Evolutionary conservation across 1,140 invertebrate species (phyloP).

Genomic region (Littorina saxatilis): DNA sequence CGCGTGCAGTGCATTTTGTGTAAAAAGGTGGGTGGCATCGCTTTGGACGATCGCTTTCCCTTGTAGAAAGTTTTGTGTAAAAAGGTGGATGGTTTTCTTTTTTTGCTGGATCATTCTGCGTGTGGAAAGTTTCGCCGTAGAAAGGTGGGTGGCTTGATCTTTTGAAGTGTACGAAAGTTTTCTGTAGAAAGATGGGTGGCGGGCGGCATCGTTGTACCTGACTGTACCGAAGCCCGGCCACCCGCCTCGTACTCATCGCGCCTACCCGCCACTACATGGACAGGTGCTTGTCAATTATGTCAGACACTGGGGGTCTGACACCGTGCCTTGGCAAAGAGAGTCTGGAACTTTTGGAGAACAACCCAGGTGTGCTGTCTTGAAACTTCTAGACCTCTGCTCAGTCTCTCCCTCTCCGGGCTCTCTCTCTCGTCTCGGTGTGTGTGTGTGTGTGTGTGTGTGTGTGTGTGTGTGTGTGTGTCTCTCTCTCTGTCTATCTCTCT

Average conservation of each 20-base stretch:
- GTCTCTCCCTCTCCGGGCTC: no score
- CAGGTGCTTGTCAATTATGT: constrained; percentile 30
- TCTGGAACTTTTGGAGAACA: neutral
- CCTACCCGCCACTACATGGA: neutral
- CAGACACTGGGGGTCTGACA: constrained; percentile 24
- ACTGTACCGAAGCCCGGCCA: neutral
- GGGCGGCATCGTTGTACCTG: neutral
- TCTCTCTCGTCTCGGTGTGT: no score
- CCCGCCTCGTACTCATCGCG: constrained; percentile 11
- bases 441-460: neutral
- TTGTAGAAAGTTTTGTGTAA: no score
- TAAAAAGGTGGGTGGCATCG: no score
- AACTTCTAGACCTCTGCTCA: no score
- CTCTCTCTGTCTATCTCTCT: neutral
- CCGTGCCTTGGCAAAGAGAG: neutral
- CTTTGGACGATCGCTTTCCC: no score
- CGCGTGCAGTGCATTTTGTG: no score
- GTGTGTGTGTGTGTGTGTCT: neutral
- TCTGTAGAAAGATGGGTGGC: neutral
- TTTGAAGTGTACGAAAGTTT: no score
- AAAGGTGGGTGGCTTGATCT: neutral
- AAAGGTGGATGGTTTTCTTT: no score
- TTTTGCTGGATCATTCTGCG: no score
- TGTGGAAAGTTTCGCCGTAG: no score
- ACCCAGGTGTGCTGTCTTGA: no score